Evolutionary conservation across 92 coral and sea anemone genomes (phyloP), one percentile per base, ranked within the genome.

Genomic region (Phymanthus crucifer): DNA sequence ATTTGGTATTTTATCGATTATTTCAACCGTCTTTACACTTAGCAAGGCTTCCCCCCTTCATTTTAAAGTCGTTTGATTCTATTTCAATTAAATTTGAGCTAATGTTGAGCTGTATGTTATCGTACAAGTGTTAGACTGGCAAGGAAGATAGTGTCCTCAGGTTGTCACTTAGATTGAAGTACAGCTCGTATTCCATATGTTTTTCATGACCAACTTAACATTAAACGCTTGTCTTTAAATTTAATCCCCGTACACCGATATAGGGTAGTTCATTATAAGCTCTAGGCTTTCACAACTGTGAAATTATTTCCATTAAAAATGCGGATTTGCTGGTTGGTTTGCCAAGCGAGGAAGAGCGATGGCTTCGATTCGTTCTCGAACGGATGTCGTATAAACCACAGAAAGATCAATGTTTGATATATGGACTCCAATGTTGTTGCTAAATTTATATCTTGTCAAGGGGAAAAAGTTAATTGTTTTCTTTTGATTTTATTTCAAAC

Each of bases 361-460:
- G 8, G 26, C 29, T 61, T 61, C n/a, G n/a, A n/a, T n/a, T n/a
- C 68, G 33, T 61, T 61, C 68, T 61, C 36, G 68, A 61, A 61
- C 68, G 27, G 27, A 24, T 61, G 68, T 61, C 18, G 16, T 29
- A 61, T 21, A 61, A 24, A 26, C 68, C 68, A 12, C n/a, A 27
- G 34, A 24, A 24, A 7, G 33, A 27, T 61, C 68, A 17, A 9
- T 61, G 68, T 24, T 61, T 61, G 34, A 61, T 61, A 27, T 8
- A 61, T 21, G 34, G 9, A 16, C 68, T 61, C 19, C 17, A 61
- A 61, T 13, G 14, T 61, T 27, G 32, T 10, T 8, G 35, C 2
- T 27, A 61, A 61, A 61, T n/a, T 11, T 8, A 43, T 43, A 43
- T 43, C 48, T 17, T 43, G 14, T 43, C 13, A 43, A 43, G 48